Conservation (phyloP, 2,113 vertebrate genomes). For the Carassius gibelio region DNA sequence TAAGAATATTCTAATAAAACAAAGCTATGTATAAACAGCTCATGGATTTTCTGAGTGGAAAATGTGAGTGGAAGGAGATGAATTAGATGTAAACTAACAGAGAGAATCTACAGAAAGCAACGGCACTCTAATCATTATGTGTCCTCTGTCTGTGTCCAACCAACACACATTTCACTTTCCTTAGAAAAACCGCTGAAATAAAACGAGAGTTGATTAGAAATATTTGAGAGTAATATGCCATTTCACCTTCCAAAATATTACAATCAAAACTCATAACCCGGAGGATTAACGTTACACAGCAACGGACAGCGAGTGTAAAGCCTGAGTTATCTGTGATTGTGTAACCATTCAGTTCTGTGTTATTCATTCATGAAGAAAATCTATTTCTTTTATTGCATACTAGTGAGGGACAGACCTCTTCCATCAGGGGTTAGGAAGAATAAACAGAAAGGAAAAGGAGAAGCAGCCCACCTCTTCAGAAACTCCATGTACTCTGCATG, state of each 20-base stretch:
- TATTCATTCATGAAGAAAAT: not conserved
- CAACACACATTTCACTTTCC: not conserved
- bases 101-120: constrained; percentile 1
- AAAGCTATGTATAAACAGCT: constrained; percentile 32
- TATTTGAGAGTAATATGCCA: not conserved
- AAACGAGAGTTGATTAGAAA: constrained; percentile 11
- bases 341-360: not conserved
- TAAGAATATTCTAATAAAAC: not conserved
- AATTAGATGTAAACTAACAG: constrained; percentile 5
- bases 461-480: constrained; percentile 85
- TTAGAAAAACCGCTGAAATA: not conserved
- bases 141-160: not conserved
- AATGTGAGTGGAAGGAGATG: not conserved
- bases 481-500: constrained; percentile 98
- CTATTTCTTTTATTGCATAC: not conserved
- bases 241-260: not conserved
- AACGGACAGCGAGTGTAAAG: not conserved
- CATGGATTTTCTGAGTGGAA: not conserved
- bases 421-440: not conserved
- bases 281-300: not conserved
- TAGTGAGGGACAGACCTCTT: not conserved
- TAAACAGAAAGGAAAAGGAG: not conserved
- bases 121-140: constrained; percentile 31
- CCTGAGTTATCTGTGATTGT: not conserved
- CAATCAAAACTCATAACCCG: constrained; percentile 3